Base-by-base conservation (phyloP, 2,797 vertebrate species). In the Darevskia mixta region DNA sequence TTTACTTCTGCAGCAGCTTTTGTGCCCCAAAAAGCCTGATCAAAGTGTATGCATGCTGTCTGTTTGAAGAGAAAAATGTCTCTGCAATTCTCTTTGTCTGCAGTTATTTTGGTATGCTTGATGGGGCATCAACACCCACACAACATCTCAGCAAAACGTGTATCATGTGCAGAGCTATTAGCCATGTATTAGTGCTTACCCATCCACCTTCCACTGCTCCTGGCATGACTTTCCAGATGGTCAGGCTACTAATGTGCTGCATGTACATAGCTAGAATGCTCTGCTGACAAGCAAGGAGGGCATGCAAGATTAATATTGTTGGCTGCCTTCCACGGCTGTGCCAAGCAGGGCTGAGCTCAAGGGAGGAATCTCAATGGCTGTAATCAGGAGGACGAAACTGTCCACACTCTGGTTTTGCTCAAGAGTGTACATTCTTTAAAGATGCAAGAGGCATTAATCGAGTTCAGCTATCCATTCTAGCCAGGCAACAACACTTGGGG, bases 81-180 rank as follows among this genome's bases (percentile, higher is more conserved):
- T 83, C 27, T 82, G 9, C 2, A 15, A 2, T 88, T 91, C 79
- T 81, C 4, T 69, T 92, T 90, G 86, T 2, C 83, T 88, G 35
- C 78, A 86, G 66, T 86, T 78, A 73, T 17, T 79, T 89, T 85
- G 77, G 75, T 11, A 15, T 49, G 49, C 20, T 61, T 43, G 25
- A 1, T 55, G 45, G 61, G 45, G 41, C 3, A 4, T 6, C 83
- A n/a, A 29, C 43, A 13, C 73, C 79, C 86, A 17, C 1, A 83
- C 87, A 29, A 45, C 41, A 89, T 41, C 49, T 92, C 81, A 89
- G 45, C 61, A 79, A 82, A 58, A 29, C 41, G 27, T 55, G 79
- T 89, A 75, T 72, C 77, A 32, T 17, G 83, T 23, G 8, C 43
- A 38, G 32, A 89, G 11, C 15, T 79, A 13, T 64, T 69, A 86